Percentiles rank a stretch among this genome's conserved stretches.
These are phyloP conservation scores for Colossoma macropomum DNA, from an alignment of 2,113 vertebrate genomes.

Conservation along the genomic window DNA sequence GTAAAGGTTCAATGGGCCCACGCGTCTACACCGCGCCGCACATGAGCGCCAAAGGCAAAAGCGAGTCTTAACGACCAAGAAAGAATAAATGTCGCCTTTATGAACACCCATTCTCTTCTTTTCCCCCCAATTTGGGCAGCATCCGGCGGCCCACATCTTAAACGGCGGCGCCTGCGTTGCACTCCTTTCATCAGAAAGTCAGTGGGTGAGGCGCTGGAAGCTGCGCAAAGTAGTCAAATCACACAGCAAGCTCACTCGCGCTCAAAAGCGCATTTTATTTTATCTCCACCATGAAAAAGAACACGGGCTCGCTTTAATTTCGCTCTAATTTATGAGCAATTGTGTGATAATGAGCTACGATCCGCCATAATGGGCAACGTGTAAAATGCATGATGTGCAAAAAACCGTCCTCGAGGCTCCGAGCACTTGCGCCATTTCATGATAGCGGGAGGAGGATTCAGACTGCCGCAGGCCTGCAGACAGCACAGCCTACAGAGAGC, in stretches of 20 bases:
- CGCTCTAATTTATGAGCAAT: conserved; percentile 53
- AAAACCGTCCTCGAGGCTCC: conserved; percentile 7
- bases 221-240: conserved; percentile 57
- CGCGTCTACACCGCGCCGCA: conserved; percentile 13
- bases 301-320: conserved; percentile 53
- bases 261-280: conserved; percentile 54
- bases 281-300: conserved; percentile 49
- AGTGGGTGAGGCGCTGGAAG: conserved; percentile 60
- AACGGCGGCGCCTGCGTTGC: conserved; percentile 55
- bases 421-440: conserved; percentile 24
- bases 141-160: conserved; percentile 62
- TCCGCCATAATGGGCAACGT: conserved; percentile 31
- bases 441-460: conserved; percentile 34
- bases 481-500: background rate
- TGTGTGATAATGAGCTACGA: conserved; percentile 45
- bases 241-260: conserved; percentile 57
- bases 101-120: conserved; percentile 51
- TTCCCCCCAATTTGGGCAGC: conserved; percentile 59
- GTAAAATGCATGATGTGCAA: conserved; percentile 32
- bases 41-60: conserved; percentile 28
- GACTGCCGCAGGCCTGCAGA: background rate
- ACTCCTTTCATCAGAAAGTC: conserved; percentile 59
- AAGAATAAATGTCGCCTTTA: conserved; percentile 53
- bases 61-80: conserved; percentile 46
- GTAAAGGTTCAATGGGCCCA: background rate